Percentiles rank a stretch among this genome's conserved stretches.
Conservation (phyloP, 2,888 invertebrate genomes). For the Erpobdella octoculata region DNA sequence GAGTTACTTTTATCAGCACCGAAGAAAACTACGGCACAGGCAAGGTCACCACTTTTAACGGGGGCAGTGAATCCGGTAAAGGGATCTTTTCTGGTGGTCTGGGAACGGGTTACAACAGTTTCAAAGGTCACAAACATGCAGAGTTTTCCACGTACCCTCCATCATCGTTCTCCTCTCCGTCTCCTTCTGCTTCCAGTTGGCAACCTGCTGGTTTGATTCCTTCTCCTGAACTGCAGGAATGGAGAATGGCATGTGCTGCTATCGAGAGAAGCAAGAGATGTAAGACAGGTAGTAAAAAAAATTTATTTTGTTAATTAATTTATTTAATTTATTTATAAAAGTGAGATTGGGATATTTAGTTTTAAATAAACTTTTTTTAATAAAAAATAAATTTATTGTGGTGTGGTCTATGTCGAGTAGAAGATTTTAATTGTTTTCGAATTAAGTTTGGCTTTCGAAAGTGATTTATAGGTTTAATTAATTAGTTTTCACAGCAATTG, state of each 20-base stretch:
- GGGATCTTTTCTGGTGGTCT: not conserved
- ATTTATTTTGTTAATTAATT: too few species aligned
- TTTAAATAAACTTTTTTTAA: too few species aligned
- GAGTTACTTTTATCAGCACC: not conserved
- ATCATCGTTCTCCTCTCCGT: conserved; percentile 8
- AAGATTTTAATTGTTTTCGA: too few species aligned
- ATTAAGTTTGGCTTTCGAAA: too few species aligned
- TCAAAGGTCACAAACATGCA: conserved; percentile 1
- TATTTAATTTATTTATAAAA: too few species aligned
- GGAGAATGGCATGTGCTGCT: conserved; percentile 89
- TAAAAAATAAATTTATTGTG: too few species aligned
- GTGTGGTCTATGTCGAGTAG: too few species aligned
- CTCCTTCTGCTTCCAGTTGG: conserved; percentile 15
- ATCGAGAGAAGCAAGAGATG: conserved; percentile 91
- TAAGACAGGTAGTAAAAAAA: conserved; percentile 65
- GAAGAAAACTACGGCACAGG: not conserved
- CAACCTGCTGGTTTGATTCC: conserved; percentile 91
- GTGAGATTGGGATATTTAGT: too few species aligned
- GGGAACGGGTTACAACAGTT: not conserved
- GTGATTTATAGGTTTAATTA: too few species aligned
- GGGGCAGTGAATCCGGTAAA: not conserved
- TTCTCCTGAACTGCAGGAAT: conserved; percentile 95
- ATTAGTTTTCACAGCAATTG: too few species aligned
- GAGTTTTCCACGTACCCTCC: conserved; percentile 4
- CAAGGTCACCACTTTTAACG: not conserved